These are phyloP conservation scores for Barbus barbus DNA, from an alignment of 2,113 vertebrate genomes.

Conservation along the genomic window DNA sequence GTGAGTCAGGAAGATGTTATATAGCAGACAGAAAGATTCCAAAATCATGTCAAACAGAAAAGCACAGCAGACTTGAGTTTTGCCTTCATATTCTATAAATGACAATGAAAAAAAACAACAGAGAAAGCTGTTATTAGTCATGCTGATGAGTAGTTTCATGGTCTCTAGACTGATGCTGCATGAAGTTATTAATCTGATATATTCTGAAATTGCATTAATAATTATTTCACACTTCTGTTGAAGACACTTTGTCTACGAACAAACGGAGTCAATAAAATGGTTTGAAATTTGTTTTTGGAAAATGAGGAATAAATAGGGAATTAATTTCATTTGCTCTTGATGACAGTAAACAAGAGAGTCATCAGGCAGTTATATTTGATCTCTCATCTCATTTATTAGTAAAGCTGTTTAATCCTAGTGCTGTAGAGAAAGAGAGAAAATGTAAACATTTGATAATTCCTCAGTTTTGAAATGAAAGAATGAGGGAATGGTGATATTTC, in stretches of 20 bases:
- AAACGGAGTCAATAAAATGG: conserved; percentile 1
- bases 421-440: neutral
- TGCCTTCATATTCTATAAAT: neutral
- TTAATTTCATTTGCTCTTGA: conserved; percentile 14
- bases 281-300: conserved; percentile 11
- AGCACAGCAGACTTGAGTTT: neutral
- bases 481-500: neutral
- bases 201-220: conserved; percentile 7
- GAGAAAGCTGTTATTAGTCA: neutral
- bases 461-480: neutral
- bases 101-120: neutral
- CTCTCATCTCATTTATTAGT: conserved; percentile 27
- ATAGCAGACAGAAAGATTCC: neutral
- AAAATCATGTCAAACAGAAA: neutral
- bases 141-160: neutral
- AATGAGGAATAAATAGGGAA: conserved; percentile 24
- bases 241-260: neutral
- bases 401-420: conserved; percentile 12
- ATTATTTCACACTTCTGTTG: neutral
- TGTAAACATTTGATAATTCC: conserved; percentile 14
- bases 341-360: conserved; percentile 2
- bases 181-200: neutral
- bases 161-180: neutral
- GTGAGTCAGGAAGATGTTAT: neutral
- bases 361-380: conserved; percentile 21